Evolutionary conservation across 2,113 vertebrate species (phyloP).

Genomic region (Zingel zingel): DNA sequence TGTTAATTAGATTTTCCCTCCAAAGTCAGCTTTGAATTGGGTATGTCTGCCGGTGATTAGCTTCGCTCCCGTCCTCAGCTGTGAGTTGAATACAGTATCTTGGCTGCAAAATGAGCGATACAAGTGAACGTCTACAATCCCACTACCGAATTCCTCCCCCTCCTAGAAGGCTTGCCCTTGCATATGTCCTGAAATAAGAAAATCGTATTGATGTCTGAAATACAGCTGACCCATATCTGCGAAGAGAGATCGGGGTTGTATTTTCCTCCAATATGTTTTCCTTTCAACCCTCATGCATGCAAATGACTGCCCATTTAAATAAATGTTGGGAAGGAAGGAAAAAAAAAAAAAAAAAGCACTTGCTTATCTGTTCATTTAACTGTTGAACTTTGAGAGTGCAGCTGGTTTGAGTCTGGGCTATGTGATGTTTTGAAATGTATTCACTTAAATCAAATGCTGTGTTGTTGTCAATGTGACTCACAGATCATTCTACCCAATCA

Average conservation of each 20-base stretch:
- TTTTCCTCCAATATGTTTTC: conserved; percentile 64
- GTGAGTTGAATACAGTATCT: conserved; percentile 54
- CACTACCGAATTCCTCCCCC: conserved; percentile 3
- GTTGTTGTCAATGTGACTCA: not conserved
- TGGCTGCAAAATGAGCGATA: conserved; percentile 3
- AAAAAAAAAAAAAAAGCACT: not conserved
- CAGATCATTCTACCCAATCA: too few species aligned
- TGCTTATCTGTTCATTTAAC: conserved; percentile 66
- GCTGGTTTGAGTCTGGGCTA: conserved; percentile 50
- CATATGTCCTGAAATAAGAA: conserved; percentile 62
- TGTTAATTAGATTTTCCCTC: conserved; percentile 71
- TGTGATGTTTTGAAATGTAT: conserved; percentile 60
- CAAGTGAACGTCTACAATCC: conserved; percentile 17
- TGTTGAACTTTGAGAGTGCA: conserved; percentile 64
- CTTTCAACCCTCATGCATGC: conserved; percentile 64
- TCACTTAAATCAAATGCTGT: conserved; percentile 50
- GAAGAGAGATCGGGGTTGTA: conserved; percentile 41
- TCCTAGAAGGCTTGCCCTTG: conserved; percentile 43
- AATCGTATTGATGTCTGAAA: conserved; percentile 73
- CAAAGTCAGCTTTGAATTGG: conserved; percentile 62
- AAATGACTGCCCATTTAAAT: conserved; percentile 62
- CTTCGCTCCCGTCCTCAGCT: conserved; percentile 44
- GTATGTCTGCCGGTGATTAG: conserved; percentile 70
- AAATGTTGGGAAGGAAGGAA: conserved; percentile 16
- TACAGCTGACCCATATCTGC: conserved; percentile 62